These are phyloP conservation scores for Acipenser transmontanus DNA, from an alignment of 2,797 vertebrate species.

Conservation along the genomic window DNA sequence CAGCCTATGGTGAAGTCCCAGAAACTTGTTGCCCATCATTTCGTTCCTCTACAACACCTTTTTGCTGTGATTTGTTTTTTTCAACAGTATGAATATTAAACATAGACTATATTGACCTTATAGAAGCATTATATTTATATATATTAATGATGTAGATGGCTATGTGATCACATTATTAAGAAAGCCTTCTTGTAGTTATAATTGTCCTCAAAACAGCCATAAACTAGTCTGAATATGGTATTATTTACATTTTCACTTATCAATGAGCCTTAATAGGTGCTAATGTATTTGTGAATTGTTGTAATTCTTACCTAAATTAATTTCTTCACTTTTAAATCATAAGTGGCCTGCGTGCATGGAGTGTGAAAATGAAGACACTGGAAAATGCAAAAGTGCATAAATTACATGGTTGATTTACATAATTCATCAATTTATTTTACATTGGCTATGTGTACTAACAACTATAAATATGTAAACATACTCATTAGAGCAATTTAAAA, in stretches of 20 bases:
- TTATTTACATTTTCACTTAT: constrained; percentile 62
- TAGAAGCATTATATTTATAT: too few relatives aligned
- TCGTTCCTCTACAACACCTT: too few relatives aligned
- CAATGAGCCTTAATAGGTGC: constrained; percentile 62
- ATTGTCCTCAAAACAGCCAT: too few relatives aligned
- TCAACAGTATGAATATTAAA: too few relatives aligned
- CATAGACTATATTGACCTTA: too few relatives aligned
- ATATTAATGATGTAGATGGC: too few relatives aligned
- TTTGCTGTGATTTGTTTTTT: too few relatives aligned
- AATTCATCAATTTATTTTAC: constrained; percentile 15
- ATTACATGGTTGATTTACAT: constrained; percentile 13
- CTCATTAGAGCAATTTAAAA: constrained; percentile 3
- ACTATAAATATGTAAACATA: constrained; percentile 8
- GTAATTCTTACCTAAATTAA: constrained; percentile 68
- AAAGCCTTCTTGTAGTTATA: too few relatives aligned
- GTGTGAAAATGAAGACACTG: constrained; percentile 37
- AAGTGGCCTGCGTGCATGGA: constrained; percentile 37
- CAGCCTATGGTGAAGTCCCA: too few relatives aligned
- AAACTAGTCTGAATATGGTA: too few relatives aligned
- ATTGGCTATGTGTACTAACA: constrained; percentile 5
- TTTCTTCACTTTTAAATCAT: constrained; percentile 51
- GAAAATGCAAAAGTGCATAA: constrained; percentile 12
- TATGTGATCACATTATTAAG: too few relatives aligned
- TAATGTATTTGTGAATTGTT: constrained; percentile 62
- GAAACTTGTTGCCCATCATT: too few relatives aligned